Evolutionary conservation across 2,797 vertebrate species (phyloP), one percentile per base, ranked within the genome.

Genomic region (Gymnocypris eckloni): DNA sequence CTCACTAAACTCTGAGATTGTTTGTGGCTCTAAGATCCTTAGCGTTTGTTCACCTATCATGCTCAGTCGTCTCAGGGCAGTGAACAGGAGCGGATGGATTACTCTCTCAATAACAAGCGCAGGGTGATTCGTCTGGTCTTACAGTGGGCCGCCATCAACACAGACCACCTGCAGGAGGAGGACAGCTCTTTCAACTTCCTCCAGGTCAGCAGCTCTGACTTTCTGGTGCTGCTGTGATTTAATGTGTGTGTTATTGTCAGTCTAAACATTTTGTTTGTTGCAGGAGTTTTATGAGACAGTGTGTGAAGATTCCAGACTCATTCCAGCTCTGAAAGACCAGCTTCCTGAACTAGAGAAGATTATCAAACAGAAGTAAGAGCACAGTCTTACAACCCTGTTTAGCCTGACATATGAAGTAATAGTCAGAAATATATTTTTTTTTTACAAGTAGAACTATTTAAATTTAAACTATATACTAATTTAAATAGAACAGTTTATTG

Each of bases 231-330:
- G n/a, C n/a, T 73, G 25, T 5, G 25, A 20, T 20, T 6, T 33
- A 52, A 25, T 50, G 25, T 73, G 45, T 22, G 20, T 37, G 28
- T 73, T 2, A 73, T 7, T 52, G 48, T 37, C 48, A 22, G 20
- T 43, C 69, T 6, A 22, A 45, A 12, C 3, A 6, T 72, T 48
- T 10, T 25, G 37, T 81, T 5, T 92, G 79, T 90, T 95, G 82
- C 94, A 99, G 98, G 97, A 99, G 91, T 97, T 99, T 94, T 96
- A 97, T 87, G 90, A 95, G 86, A 96, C 96, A n/a, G 98, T 98
- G 84, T 97, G 96, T 85, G 96, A 97, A 90, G 98, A 99, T 90
- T 95, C 96, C 79, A 95, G 96, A 91, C 93, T 93, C 87, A 95
- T 97, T 90, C 93, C 95, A 85, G 90, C 94, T n/a, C 95, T 99